Evolutionary conservation across 1,140 invertebrate species (phyloP).

Genomic region (Drosophila triauraria): DNA sequence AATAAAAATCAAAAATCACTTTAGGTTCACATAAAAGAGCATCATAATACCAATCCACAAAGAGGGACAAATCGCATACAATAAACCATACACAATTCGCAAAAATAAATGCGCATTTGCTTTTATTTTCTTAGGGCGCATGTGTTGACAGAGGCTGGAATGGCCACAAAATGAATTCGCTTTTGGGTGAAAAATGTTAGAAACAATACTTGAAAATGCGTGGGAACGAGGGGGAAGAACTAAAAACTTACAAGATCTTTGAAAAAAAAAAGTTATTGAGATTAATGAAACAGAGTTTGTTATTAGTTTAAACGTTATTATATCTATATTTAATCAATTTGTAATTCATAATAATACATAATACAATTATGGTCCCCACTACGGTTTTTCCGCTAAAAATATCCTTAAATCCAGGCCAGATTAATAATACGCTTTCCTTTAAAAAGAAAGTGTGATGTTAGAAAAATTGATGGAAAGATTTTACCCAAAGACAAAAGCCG

Average conservation of each 20-base stretch:
- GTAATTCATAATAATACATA: too few relatives aligned
- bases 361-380: too few relatives aligned
- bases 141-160: slow-evolving; percentile 40
- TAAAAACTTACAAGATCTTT: too few relatives aligned
- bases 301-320: too few relatives aligned
- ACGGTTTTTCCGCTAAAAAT: too few relatives aligned
- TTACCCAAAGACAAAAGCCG: too few relatives aligned
- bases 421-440: background rate
- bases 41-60: slow-evolving; percentile 21
- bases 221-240: slow-evolving; percentile 2
- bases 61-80: slow-evolving; percentile 26
- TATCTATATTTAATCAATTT: too few relatives aligned
- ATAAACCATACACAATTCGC: slow-evolving; percentile 21
- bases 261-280: too few relatives aligned
- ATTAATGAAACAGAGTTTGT: too few relatives aligned
- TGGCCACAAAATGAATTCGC: slow-evolving; percentile 14
- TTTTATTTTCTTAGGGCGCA: slow-evolving; percentile 47
- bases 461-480: too few relatives aligned
- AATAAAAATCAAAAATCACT: slow-evolving; percentile 77
- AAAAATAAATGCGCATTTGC: slow-evolving; percentile 48
- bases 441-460: background rate
- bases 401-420: too few relatives aligned
- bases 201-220: slow-evolving; percentile 1
- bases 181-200: slow-evolving; percentile 27
- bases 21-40: slow-evolving; percentile 27